These are phyloP conservation scores for Drosophila insularis DNA, from an alignment of 1,140 invertebrate species.

Conservation along the genomic window DNA sequence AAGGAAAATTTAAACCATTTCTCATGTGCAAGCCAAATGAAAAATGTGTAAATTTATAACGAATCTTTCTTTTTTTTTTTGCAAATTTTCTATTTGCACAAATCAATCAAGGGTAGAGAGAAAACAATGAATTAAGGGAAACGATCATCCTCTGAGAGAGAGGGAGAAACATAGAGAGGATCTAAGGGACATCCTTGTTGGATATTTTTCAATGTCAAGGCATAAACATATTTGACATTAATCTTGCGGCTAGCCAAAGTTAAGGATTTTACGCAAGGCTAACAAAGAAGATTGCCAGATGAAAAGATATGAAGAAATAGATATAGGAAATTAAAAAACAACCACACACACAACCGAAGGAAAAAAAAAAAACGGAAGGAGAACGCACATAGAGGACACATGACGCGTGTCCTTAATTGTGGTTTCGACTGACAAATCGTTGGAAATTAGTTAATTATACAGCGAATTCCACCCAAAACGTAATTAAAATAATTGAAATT, in stretches of 20 bases:
- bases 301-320: slow-evolving; percentile 21
- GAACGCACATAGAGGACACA: slow-evolving; percentile 35
- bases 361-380: slow-evolving; percentile 25
- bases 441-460: slow-evolving; percentile 75
- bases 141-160: background rate
- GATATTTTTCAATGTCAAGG: slow-evolving; percentile 41
- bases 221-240: slow-evolving; percentile 60
- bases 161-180: background rate
- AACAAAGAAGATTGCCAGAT: slow-evolving; percentile 29
- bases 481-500: slow-evolving; percentile 79
- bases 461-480: slow-evolving; percentile 43
- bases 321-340: background rate
- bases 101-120: slow-evolving; percentile 63
- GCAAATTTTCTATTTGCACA: slow-evolving; percentile 60
- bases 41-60: slow-evolving; percentile 32
- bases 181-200: background rate
- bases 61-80: background rate
- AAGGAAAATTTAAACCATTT: slow-evolving; percentile 49
- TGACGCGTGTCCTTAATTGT: slow-evolving; percentile 72
- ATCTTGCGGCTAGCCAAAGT: slow-evolving; percentile 55
- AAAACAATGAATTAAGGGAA: background rate
- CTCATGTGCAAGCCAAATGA: slow-evolving; percentile 46
- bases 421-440: slow-evolving; percentile 71
- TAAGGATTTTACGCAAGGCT: slow-evolving; percentile 65
- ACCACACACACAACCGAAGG: slow-evolving; percentile 20